Evolutionary conservation across 1,140 invertebrate genomes (phyloP).

Genomic region (Carposina sasakii): DNA sequence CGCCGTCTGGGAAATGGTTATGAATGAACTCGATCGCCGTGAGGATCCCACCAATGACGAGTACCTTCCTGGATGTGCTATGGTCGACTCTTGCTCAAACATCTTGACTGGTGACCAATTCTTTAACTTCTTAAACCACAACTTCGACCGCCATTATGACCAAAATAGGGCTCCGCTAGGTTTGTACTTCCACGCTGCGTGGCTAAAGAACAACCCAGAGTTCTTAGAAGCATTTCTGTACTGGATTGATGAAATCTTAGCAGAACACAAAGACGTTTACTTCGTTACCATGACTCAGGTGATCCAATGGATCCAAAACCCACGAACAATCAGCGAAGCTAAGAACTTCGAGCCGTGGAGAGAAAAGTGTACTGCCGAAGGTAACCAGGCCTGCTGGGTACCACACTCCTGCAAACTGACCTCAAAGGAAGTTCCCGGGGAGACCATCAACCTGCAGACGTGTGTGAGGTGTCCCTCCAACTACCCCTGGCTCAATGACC

Average conservation of each 20-base stretch:
- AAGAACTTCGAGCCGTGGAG: conserved; percentile 96
- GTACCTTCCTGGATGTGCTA: conserved; percentile 93
- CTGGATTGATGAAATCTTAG: conserved; percentile 94
- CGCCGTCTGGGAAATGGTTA: conserved; percentile 98
- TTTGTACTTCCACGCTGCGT: conserved; percentile 96
- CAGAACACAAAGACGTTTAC: conserved; percentile 93
- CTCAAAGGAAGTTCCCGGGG: conserved; percentile 92
- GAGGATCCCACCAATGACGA: conserved; percentile 94
- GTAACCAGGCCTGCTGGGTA: conserved; percentile 86
- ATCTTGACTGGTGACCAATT: conserved; percentile 95
- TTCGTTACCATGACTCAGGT: conserved; percentile 98
- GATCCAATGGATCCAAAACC: conserved; percentile 97
- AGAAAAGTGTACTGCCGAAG: conserved; percentile 91
- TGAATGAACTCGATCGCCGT: conserved; percentile 94
- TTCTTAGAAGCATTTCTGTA: conserved; percentile 94
- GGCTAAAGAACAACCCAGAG: conserved; percentile 96
- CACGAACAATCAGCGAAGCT: conserved; percentile 85
- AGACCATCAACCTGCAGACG: conserved; percentile 94
- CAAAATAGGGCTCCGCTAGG: conserved; percentile 94
- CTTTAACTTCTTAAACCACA: conserved; percentile 96
- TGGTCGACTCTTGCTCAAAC: conserved; percentile 97
- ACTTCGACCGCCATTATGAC: conserved; percentile 95
- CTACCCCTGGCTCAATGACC: conserved; percentile 95
- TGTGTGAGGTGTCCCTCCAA: conserved; percentile 94
- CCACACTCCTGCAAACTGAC: conserved; percentile 92